Conservation (phyloP, 23 tunicate genomes). For the Styela plicata region DNA sequence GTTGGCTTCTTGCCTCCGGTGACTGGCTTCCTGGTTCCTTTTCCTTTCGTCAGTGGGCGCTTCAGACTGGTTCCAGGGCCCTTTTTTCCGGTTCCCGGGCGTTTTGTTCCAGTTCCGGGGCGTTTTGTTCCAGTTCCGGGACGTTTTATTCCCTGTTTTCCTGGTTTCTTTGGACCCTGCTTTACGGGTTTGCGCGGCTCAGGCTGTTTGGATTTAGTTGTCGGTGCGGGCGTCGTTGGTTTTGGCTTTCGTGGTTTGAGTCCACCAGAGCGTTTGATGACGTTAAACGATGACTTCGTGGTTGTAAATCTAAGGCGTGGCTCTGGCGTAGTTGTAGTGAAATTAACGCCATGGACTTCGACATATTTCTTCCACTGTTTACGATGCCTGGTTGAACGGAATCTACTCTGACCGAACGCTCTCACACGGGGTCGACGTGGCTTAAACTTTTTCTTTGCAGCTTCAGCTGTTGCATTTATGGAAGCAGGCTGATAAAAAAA, state of each 20-base stretch:
- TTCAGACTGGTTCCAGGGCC: not conserved
- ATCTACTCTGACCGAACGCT: constrained; percentile 4
- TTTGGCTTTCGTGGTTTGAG: not conserved
- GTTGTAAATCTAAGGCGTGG: not conserved
- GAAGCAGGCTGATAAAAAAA: not conserved
- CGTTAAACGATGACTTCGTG: not conserved
- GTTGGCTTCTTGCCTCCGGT: not conserved
- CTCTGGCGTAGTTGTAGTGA: not conserved
- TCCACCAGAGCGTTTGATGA: not conserved
- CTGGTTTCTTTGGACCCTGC: not conserved
- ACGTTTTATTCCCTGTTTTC: not conserved
- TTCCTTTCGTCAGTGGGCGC: not conserved
- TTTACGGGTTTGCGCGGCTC: not conserved
- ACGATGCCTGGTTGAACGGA: not conserved
- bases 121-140: not conserved
- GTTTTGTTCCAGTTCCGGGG: not conserved
- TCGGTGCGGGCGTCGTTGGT: not conserved
- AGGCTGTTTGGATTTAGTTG: not conserved
- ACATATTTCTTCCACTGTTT: not conserved
- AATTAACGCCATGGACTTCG: not conserved
- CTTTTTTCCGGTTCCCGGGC: not conserved
- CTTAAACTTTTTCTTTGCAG: not conserved
- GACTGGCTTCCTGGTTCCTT: not conserved
- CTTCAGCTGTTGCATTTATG: not conserved
- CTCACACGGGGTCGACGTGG: constrained; percentile 7